These are phyloP conservation scores for Pristionchus japonicus DNA, from an alignment of 2,888 invertebrate genomes.

Conservation along the genomic window DNA sequence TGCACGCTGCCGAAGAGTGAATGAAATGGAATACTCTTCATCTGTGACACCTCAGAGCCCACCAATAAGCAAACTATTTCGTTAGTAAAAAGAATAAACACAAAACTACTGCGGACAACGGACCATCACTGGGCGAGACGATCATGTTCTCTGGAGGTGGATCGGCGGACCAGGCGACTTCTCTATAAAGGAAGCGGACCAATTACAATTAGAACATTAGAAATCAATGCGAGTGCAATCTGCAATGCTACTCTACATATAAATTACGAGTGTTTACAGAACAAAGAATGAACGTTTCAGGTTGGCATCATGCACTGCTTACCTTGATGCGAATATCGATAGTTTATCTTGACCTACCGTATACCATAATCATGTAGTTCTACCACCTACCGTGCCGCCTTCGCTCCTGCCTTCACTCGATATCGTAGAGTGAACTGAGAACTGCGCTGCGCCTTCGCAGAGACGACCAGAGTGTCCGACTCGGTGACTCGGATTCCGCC, in stretches of 20 bases:
- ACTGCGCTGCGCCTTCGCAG: conserved; percentile 55
- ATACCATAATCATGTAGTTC: neutral
- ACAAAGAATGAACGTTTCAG: too few relatives aligned
- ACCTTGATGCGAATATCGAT: too few relatives aligned
- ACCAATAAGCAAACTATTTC: too few relatives aligned
- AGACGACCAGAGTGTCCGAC: conserved; percentile 52
- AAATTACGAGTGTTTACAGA: too few relatives aligned
- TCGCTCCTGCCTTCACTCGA: conserved; percentile 38
- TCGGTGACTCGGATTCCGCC: conserved; percentile 42
- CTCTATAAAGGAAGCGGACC: neutral
- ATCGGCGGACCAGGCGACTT: conserved; percentile 9
- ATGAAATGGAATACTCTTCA: too few relatives aligned
- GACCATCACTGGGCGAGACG: neutral
- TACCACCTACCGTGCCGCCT: neutral
- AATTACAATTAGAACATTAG: neutral
- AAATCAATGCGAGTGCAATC: neutral
- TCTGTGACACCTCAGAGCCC: too few relatives aligned
- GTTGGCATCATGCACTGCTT: too few relatives aligned
- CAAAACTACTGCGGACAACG: neutral
- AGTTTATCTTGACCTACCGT: neutral
- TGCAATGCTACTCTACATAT: neutral
- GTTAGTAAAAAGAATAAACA: neutral
- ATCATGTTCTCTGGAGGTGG: conserved; percentile 18
- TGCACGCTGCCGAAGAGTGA: too few relatives aligned
- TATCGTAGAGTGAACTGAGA: conserved; percentile 49